phyloP scores from a whole-genome alignment of 2,888 invertebrate genomes.

The Megaustenia siamemsis region DNA sequence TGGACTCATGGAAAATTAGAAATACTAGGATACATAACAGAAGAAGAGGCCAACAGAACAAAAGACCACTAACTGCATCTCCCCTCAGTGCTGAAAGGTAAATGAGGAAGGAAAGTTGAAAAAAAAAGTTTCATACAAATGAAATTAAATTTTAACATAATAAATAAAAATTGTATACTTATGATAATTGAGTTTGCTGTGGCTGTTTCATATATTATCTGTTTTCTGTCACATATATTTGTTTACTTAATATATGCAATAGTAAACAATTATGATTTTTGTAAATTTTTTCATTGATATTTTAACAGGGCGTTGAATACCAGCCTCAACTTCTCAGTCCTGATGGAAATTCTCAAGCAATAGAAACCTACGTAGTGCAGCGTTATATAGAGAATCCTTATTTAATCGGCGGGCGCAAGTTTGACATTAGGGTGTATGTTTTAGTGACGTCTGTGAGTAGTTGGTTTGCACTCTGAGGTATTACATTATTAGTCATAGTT shows the following conservation, averaged over 20 bases:
- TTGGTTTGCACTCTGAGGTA: not conserved
- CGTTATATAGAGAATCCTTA: conserved; percentile 84
- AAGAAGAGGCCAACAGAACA: no score
- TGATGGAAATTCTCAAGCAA: conserved; percentile 64
- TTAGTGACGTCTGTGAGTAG: conserved; percentile 83
- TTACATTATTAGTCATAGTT: not conserved
- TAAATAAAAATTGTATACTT: no score
- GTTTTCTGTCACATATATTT: not conserved
- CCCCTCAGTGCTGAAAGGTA: no score
- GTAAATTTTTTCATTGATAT: not conserved
- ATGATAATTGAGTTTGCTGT: no score
- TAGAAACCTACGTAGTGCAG: conserved; percentile 83
- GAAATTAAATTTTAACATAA: no score
- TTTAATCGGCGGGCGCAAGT: conserved; percentile 84
- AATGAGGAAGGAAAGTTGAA: no score
- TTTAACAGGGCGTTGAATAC: conserved; percentile 73
- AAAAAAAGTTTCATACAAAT: no score
- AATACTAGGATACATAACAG: no score
- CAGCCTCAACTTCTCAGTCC: conserved; percentile 74
- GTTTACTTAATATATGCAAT: not conserved
- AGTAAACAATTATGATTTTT: not conserved
- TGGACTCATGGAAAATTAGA: no score
- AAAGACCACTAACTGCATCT: no score
- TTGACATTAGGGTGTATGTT: conserved; percentile 84
- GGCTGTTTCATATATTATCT: not conserved